These are phyloP conservation scores for Dromiciops gliroides DNA, from an alignment of 2,113 vertebrate species.

Conservation along the genomic window DNA sequence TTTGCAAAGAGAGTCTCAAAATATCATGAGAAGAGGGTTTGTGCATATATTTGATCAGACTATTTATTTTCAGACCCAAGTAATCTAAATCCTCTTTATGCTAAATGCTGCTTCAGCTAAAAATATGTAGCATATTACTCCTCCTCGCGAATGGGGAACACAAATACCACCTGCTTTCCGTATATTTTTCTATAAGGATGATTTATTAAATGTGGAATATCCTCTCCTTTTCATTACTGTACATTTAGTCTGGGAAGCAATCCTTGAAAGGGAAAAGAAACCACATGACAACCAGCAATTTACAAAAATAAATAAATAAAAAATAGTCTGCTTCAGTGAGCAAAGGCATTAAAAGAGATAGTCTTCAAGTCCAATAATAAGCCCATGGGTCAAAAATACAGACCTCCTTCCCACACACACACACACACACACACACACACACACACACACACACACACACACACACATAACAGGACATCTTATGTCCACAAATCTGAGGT, in stretches of 20 bases:
- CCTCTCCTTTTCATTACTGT: slow-evolving; percentile 77
- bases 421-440: too few relatives aligned
- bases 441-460: too few relatives aligned
- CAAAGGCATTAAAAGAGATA: slow-evolving; percentile 74
- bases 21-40: slow-evolving; percentile 7
- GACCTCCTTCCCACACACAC: slow-evolving; percentile 42
- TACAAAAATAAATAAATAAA: slow-evolving; percentile 76
- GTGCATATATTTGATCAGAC: slow-evolving; percentile 20
- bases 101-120: slow-evolving; percentile 39
- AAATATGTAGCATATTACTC: slow-evolving; percentile 69
- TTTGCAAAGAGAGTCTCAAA: slow-evolving; percentile 40
- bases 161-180: slow-evolving; percentile 63
- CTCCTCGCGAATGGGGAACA: slow-evolving; percentile 52
- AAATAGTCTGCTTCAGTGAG: slow-evolving; percentile 76
- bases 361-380: slow-evolving; percentile 65
- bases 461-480: slow-evolving; percentile 26
- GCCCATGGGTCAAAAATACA: slow-evolving; percentile 72
- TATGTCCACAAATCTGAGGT: slow-evolving; percentile 44
- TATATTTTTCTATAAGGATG: slow-evolving; percentile 75
- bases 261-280: slow-evolving; percentile 76
- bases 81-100: slow-evolving; percentile 34
- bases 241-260: slow-evolving; percentile 77
- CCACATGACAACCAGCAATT: slow-evolving; percentile 77
- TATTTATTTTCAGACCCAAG: neutral
- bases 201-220: slow-evolving; percentile 80